These are phyloP conservation scores for Pollachius pollachius DNA, from an alignment of 2,113 vertebrate genomes.

Conservation along the genomic window DNA sequence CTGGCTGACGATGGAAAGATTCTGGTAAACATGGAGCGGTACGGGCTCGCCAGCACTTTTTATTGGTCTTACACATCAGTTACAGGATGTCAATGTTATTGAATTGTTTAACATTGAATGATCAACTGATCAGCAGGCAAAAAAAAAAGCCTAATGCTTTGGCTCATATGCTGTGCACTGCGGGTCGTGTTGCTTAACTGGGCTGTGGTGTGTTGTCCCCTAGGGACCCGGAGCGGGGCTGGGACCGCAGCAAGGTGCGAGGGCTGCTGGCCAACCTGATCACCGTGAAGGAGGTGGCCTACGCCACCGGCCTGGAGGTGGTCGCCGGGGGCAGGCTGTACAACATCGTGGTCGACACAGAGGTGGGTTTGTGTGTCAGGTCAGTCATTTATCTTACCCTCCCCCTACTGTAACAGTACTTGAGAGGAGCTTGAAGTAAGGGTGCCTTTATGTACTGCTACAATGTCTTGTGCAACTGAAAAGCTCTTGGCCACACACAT, in stretches of 20 bases:
- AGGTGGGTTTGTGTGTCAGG: slow-evolving; percentile 70
- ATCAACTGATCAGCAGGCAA: neutral
- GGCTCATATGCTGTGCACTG: neutral
- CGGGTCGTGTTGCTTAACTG: neutral
- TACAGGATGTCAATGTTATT: too few species aligned
- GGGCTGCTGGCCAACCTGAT: slow-evolving; percentile 86
- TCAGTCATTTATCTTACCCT: neutral
- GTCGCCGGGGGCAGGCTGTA: slow-evolving; percentile 91
- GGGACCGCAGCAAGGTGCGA: slow-evolving; percentile 83
- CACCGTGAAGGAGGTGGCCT: slow-evolving; percentile 78
- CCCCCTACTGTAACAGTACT: too few species aligned
- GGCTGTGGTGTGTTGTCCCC: slow-evolving; percentile 11
- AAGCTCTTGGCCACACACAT: too few species aligned
- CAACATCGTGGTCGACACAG: slow-evolving; percentile 91
- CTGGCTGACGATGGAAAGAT: too few species aligned
- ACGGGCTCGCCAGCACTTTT: too few species aligned
- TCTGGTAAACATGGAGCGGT: too few species aligned
- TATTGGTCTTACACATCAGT: too few species aligned
- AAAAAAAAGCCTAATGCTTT: neutral
- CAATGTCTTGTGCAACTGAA: too few species aligned
- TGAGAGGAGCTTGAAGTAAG: too few species aligned
- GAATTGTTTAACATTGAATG: too few species aligned
- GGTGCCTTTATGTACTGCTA: too few species aligned
- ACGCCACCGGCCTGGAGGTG: slow-evolving; percentile 86
- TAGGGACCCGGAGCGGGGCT: slow-evolving; percentile 87